Percentiles rank a stretch among this genome's conserved stretches.
Evolutionary conservation across 2,888 invertebrate species (phyloP).

Genomic region (Epinotia brunnichana): DNA sequence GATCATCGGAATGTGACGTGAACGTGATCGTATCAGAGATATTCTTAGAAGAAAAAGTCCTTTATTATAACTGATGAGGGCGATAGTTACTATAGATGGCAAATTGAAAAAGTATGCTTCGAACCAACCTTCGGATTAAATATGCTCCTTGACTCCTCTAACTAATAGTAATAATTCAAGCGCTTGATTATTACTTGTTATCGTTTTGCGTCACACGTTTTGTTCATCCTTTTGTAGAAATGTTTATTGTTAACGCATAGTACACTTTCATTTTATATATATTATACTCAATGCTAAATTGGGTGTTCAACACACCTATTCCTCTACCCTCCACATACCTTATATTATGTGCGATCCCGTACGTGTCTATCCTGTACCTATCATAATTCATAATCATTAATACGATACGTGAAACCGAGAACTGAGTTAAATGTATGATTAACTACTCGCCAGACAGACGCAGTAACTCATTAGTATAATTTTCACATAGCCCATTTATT

Average conservation of each 20-base stretch:
- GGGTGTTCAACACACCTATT: background rate
- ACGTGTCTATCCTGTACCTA: background rate
- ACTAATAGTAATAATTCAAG: too few species aligned
- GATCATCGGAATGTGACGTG: background rate
- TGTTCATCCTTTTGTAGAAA: too few species aligned
- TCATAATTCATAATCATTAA: slow-evolving; percentile 1
- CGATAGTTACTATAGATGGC: background rate
- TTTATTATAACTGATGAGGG: slow-evolving; percentile 1
- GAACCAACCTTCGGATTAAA: too few species aligned
- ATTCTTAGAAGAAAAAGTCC: background rate
- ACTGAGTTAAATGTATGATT: slow-evolving; percentile 6
- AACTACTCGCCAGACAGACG: slow-evolving; percentile 6
- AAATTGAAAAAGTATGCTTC: too few species aligned
- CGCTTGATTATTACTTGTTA: too few species aligned
- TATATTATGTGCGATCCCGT: background rate
- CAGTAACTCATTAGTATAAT: slow-evolving; percentile 14
- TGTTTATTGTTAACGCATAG: too few species aligned
- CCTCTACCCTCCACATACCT: too few species aligned
- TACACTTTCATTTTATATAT: too few species aligned
- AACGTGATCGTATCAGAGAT: background rate
- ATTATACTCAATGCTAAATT: background rate
- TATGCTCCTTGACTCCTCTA: too few species aligned
- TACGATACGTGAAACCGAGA: slow-evolving; percentile 3
- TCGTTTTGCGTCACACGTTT: too few species aligned
- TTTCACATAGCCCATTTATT: slow-evolving; percentile 12